These are phyloP conservation scores for Alcedo atthis DNA, from an alignment of 2,797 vertebrate genomes.

Conservation along the genomic window DNA sequence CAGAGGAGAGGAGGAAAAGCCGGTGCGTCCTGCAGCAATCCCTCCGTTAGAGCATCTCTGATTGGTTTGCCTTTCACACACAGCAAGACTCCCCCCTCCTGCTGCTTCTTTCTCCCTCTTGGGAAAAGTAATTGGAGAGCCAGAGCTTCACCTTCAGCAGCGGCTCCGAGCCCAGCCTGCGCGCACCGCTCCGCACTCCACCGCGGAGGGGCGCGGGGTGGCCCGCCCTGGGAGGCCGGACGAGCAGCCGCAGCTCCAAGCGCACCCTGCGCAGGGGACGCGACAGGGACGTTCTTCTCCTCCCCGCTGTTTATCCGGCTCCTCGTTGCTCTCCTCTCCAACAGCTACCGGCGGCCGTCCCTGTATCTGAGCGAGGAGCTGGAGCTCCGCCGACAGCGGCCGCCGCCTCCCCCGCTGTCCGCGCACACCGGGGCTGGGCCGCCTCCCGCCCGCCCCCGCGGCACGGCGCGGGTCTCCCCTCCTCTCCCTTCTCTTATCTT, in stretches of 20 bases:
- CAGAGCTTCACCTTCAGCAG: constrained; percentile 19
- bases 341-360: not conserved
- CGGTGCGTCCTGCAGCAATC: constrained; percentile 52
- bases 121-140: constrained; percentile 35
- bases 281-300: not conserved
- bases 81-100: constrained; percentile 49
- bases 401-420: not conserved
- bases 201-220: not conserved
- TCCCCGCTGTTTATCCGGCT: not conserved
- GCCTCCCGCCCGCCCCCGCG: not conserved
- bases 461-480: not conserved
- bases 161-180: not conserved
- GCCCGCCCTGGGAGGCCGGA: not conserved
- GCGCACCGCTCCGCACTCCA: not conserved
- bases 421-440: not conserved
- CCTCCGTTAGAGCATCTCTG: constrained; percentile 62
- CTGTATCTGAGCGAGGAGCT: not conserved
- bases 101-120: constrained; percentile 21
- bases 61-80: constrained; percentile 59
- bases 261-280: not conserved
- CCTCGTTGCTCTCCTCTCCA: not conserved
- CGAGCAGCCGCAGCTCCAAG: not conserved
- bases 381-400: not conserved
- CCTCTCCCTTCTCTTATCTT: too few species aligned
- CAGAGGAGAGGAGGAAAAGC: not conserved